These are phyloP conservation scores for Silurus meridionalis DNA, from an alignment of 2,113 vertebrate genomes.

Conservation along the genomic window DNA sequence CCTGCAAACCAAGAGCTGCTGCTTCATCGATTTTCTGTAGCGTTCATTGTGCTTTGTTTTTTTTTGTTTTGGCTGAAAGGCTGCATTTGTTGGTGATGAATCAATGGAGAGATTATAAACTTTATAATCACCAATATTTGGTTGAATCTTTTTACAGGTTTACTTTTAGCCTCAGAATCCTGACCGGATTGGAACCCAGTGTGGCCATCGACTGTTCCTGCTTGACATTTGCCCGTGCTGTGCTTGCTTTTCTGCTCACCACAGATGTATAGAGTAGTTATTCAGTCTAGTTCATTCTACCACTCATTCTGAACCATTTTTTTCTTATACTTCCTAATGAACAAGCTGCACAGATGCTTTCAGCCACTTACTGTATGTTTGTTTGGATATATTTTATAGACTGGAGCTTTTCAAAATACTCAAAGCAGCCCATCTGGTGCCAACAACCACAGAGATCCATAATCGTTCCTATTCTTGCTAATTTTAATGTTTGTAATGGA, in stretches of 20 bases:
- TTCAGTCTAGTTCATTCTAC: background rate
- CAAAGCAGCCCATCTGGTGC: background rate
- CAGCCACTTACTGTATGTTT: background rate
- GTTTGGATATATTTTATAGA: background rate
- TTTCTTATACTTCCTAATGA: too few relatives aligned
- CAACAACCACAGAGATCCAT: background rate
- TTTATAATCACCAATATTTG: background rate
- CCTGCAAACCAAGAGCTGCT: background rate
- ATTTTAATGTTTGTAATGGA: too few relatives aligned
- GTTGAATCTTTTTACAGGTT: background rate
- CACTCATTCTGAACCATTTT: background rate
- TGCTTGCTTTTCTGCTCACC: background rate
- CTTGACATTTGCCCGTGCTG: background rate
- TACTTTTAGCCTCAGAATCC: background rate
- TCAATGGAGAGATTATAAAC: background rate
- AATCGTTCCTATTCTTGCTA: background rate
- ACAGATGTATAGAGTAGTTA: background rate
- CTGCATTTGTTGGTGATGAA: background rate
- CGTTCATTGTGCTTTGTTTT: background rate
- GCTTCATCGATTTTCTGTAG: background rate
- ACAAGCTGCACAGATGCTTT: background rate
- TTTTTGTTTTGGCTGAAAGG: background rate
- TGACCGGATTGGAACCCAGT: background rate
- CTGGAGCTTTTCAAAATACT: background rate
- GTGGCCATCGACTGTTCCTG: background rate